Percentiles rank a stretch among this genome's conserved stretches.
Evolutionary conservation across 2,888 invertebrate genomes (phyloP).

Genomic region (Zygothrica quintamaculata): DNA sequence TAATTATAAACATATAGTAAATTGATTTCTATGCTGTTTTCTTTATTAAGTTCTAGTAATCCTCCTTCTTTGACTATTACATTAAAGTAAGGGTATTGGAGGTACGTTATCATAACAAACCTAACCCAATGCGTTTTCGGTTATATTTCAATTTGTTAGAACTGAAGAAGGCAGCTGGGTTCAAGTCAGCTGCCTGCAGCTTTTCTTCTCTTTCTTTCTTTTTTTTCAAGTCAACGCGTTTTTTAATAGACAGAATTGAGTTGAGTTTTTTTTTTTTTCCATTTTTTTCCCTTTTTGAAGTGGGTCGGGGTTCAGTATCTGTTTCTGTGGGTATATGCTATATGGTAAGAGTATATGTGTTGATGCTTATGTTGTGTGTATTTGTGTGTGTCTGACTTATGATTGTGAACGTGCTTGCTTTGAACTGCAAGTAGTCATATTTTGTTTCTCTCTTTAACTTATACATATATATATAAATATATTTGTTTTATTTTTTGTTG

Average conservation of each 20-base stretch:
- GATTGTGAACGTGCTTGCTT: slow-evolving; percentile 65
- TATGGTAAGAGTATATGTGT: slow-evolving; percentile 18
- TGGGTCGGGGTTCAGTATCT: slow-evolving; percentile 50
- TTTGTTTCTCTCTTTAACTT: slow-evolving; percentile 28
- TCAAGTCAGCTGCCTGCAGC: slow-evolving; percentile 43
- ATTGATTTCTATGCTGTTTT: not conserved
- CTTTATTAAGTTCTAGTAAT: not conserved
- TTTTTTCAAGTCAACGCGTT: slow-evolving; percentile 49
- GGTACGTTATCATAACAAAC: not conserved
- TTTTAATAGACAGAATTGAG: slow-evolving; percentile 66
- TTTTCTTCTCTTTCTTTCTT: slow-evolving; percentile 16
- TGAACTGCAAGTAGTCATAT: slow-evolving; percentile 52
- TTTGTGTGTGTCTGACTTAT: slow-evolving; percentile 54
- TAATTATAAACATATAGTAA: no score
- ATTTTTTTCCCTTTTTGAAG: no score
- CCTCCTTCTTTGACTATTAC: not conserved
- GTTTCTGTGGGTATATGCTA: slow-evolving; percentile 24
- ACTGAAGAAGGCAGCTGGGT: slow-evolving; percentile 8
- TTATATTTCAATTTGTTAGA: slow-evolving; percentile 58
- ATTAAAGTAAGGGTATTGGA: slow-evolving; percentile 11
- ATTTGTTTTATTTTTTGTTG: slow-evolving; percentile 14
- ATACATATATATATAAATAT: no score
- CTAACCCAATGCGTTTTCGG: slow-evolving; percentile 24
- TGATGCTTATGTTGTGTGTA: slow-evolving; percentile 20
- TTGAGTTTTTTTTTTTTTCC: slow-evolving; percentile 20